Evolutionary conservation across 2,888 invertebrate species (phyloP), one percentile per base, ranked within the genome.

Genomic region (Itoplectis maculator): DNA sequence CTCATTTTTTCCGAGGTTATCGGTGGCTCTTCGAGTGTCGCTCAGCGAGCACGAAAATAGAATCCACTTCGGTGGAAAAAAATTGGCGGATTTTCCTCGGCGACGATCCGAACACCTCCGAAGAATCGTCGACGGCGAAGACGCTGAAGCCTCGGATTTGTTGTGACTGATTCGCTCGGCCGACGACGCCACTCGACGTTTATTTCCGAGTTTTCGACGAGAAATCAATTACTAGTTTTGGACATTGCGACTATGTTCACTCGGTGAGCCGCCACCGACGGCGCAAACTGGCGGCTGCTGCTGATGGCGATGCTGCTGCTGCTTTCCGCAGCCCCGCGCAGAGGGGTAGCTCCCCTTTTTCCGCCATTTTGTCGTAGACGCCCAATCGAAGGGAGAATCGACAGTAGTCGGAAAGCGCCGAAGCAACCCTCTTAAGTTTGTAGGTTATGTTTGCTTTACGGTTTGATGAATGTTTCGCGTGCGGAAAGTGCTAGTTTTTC

Each of bases 11-110:
- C 37, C 61, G 77, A 83, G 83, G 76, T 76, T 85, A 77, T 80
- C 81, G n/a, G 83, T 86, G 82, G 79, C 85, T 82, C 80, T 75
- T 82, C 76, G 77, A 70, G 77, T 78, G 72, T 29, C 61, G 54
- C n/a, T n/a, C n/a, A n/a, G n/a, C 49, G 45, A 82, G 83, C 66
- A 86, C 88, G 83, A 88, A 88, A 88, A 88, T 88, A 87, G 87
- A 87, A 86, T 84, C 82, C 81, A 86, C 84, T 83, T 72, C 61
- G n/a, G 37, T 61, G 66, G 69, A n/a, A n/a, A n/a, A n/a, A n/a
- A n/a, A 77, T 77, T 72, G 65, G 20, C 5, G 29, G 54, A 54
- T 54, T 54, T 15, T 54, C 23, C 23, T 54, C 15, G 49, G 9
- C 7, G 49, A 29, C 9, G n/a, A n/a, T 9, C 15, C 20, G 18